Base-by-base conservation (phyloP, 2,888 invertebrate genomes). In the Nomada fucata region DNA sequence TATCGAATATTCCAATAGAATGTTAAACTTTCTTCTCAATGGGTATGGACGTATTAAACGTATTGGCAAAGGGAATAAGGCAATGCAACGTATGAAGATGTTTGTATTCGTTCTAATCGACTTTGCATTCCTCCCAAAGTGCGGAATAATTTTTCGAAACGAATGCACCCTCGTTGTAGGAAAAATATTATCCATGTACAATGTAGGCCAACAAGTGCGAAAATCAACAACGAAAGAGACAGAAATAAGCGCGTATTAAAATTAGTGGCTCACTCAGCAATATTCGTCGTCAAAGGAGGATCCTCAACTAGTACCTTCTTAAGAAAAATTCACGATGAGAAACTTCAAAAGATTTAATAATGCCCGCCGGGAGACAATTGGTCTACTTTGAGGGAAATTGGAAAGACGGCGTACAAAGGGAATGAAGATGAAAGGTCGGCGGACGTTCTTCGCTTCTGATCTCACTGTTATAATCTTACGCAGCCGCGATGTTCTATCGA, bases 341-440 rank as follows among this genome's bases (percentile, higher is more conserved):
- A 79, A 87, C 80, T 87, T 91, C 88, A 87, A 90, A 91, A 90
- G 90, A 91, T 91, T 90, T 92, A 92, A 93, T 92, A 92, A 89
- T 88, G 90, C 89, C 89, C 87, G 83, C 76, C 75, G 88, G 88
- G 88, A 91, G 90, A 91, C 89, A 90, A 91, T 90, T 88, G 85
- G 79, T 86, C 85, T 84, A 80, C 83, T 86, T 79, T 36, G 69
- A 61, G 69, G 70, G 79, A 69, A 79, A 75, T 79, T 67, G 72
- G 55, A 60, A 74, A 65, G 36, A 44, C 61, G 55, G 47, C n/a
- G 68, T 53, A 67, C 63, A 76, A 82, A 76, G 67, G 76, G 61
- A 29, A 67, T 50, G 68, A 63, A 79, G 71, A 79, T 76, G 70
- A 63, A 76, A 73, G 52, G 65, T 29, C 26, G 26, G 11, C 15